Evolutionary conservation across 1,140 invertebrate genomes (phyloP), one percentile per base, ranked within the genome.

Genomic region (Pogonognathellus flavescens): DNA sequence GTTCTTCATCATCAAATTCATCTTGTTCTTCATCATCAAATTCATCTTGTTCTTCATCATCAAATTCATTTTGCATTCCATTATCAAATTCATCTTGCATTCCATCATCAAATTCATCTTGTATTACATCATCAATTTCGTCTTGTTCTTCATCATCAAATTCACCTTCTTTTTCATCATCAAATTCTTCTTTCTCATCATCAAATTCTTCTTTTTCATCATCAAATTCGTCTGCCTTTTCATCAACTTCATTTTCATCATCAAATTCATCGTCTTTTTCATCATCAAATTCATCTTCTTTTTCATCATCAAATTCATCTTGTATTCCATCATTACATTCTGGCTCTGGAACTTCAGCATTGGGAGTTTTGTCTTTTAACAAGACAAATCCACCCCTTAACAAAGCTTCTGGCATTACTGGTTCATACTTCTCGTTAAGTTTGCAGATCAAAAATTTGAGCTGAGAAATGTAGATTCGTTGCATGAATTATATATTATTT

Each of bases 341-440:
- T 9, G 20, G 62, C 3, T 66, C 20, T 13, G 14, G 9, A 1
- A 66, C 62, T 25, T 66, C 22, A 0, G 2, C 20, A 25, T 25
- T 25, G 5, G 62, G 62, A 0, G 20, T 22, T 1, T 14, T 66
- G 22, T 66, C 62, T 66, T 66, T 66, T 20, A 66, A 11, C 3
- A 66, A 13, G 7, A 66, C 8, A 13, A 66, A 31, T 16, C 62
- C 62, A 13, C 62, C 62, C 10, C 10, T 66, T 25, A 5, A 14
- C 6, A 66, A 13, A 7, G 20, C 4, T 13, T 66, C 20, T 14
- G 8, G 20, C 11, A 14, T 99, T 20, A 99, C 91, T 0, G 97
- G 94, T 22, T 92, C 92, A 89, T 97, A n/a, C n/a, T n/a, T n/a
- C n/a, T n/a, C n/a, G n/a, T n/a, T n/a, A n/a, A n/a, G n/a, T n/a